Percentiles rank a stretch among this genome's conserved stretches.
phyloP scores from a whole-genome alignment of 2,113 vertebrate genomes.

The Petaurus breviceps region DNA sequence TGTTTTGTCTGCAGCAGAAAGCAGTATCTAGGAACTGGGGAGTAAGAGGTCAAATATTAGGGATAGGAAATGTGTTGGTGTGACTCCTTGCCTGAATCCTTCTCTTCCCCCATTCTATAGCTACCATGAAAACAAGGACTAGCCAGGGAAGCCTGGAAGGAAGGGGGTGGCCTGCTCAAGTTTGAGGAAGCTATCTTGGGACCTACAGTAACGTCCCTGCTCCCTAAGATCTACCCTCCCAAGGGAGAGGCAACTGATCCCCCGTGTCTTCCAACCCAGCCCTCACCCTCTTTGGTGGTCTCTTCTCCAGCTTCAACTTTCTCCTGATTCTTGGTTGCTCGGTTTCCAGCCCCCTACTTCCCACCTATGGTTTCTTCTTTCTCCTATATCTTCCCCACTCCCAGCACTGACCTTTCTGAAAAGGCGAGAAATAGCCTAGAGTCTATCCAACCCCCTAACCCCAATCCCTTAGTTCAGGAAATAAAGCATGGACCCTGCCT shows the following conservation, averaged over 20 bases:
- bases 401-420: slow-evolving; percentile 3
- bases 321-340: slow-evolving; percentile 65
- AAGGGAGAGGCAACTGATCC: not conserved
- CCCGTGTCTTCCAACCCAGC: not conserved
- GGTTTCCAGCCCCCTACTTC: not conserved
- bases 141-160: not conserved
- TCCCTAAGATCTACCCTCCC: not conserved
- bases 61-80: not conserved
- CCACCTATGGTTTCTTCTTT: not conserved
- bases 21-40: not conserved
- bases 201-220: no score
- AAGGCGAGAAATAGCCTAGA: not conserved
- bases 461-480: slow-evolving; percentile 31
- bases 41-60: not conserved
- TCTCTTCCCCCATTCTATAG: not conserved
- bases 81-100: not conserved
- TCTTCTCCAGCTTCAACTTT: slow-evolving; percentile 70
- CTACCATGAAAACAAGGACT: not conserved
- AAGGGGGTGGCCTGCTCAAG: not conserved
- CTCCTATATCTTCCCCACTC: not conserved
- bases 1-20: not conserved
- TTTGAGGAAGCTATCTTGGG: not conserved
- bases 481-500: not conserved
- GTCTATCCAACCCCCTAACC: not conserved
- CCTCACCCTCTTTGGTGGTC: slow-evolving; percentile 46